Evolutionary conservation across 2,888 invertebrate genomes (phyloP).

Genomic region (Leptopterna dolabrata): DNA sequence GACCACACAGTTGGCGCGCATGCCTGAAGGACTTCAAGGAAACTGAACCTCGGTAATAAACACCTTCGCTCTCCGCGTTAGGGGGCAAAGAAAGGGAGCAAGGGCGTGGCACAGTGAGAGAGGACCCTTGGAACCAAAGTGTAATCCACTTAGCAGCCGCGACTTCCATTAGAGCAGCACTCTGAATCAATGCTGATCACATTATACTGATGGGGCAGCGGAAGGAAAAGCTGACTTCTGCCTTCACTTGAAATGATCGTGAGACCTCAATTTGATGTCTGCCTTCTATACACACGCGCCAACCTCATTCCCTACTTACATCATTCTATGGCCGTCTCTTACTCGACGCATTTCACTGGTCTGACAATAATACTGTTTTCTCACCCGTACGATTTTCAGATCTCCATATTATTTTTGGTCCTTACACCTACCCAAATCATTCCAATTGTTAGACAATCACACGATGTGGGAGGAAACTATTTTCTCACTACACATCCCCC

Average conservation of each 20-base stretch:
- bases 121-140: slow-evolving; percentile 11
- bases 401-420: too few relatives aligned
- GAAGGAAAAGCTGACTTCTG: background rate
- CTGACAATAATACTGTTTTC: too few relatives aligned
- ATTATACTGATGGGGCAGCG: background rate
- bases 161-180: slow-evolving; percentile 33
- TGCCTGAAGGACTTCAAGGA: background rate
- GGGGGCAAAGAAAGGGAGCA: background rate
- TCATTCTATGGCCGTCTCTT: too few relatives aligned
- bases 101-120: background rate
- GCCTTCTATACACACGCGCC: background rate
- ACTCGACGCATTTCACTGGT: too few relatives aligned
- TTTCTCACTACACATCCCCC: too few relatives aligned
- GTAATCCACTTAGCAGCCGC: slow-evolving; percentile 35
- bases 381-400: too few relatives aligned
- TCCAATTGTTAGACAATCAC: too few relatives aligned
- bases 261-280: slow-evolving; percentile 30
- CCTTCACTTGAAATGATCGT: slow-evolving; percentile 38
- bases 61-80: background rate
- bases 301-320: too few relatives aligned
- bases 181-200: slow-evolving; percentile 40
- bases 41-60: background rate
- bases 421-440: too few relatives aligned
- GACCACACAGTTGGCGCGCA: background rate
- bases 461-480: too few relatives aligned